Conservation (phyloP, 2,888 invertebrate genomes). For the Heteromyza rotundicornis region DNA sequence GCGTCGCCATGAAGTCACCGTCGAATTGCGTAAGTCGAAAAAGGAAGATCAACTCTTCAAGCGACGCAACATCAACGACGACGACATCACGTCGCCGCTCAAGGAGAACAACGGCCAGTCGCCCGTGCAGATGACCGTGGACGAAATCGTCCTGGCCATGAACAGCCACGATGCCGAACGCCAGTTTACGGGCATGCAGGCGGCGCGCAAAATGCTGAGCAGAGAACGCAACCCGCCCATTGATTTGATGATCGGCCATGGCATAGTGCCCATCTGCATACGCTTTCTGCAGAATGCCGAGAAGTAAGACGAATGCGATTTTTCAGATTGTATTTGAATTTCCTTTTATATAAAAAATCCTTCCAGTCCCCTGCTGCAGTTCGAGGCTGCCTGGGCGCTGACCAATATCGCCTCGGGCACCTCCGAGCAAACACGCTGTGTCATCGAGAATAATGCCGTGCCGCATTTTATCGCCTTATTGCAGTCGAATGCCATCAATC, state of each 20-base stretch:
- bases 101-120: constrained; percentile 64
- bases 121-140: constrained; percentile 67
- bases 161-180: constrained; percentile 68
- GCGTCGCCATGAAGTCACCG: constrained; percentile 85
- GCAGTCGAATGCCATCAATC: constrained; percentile 70
- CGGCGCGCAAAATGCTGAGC: constrained; percentile 86
- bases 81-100: constrained; percentile 63
- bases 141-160: constrained; percentile 78
- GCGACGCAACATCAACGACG: constrained; percentile 78
- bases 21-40: constrained; percentile 90
- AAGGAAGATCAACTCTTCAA: constrained; percentile 94
- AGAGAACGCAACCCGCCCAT: constrained; percentile 91
- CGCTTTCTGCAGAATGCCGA: constrained; percentile 74
- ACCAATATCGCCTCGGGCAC: constrained; percentile 98
- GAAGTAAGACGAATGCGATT: constrained; percentile 63
- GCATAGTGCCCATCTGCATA: constrained; percentile 83
- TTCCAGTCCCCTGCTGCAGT: constrained; percentile 77
- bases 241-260: constrained; percentile 80
- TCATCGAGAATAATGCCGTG: constrained; percentile 85
- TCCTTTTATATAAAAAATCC: constrained; percentile 4
- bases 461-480: constrained; percentile 80
- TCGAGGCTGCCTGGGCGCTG: constrained; percentile 97
- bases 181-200: constrained; percentile 77
- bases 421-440: constrained; percentile 85
- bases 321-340: neutral